These are phyloP conservation scores for Trichacis sp. DNA, from an alignment of 2,888 invertebrate species.

Conservation along the genomic window DNA sequence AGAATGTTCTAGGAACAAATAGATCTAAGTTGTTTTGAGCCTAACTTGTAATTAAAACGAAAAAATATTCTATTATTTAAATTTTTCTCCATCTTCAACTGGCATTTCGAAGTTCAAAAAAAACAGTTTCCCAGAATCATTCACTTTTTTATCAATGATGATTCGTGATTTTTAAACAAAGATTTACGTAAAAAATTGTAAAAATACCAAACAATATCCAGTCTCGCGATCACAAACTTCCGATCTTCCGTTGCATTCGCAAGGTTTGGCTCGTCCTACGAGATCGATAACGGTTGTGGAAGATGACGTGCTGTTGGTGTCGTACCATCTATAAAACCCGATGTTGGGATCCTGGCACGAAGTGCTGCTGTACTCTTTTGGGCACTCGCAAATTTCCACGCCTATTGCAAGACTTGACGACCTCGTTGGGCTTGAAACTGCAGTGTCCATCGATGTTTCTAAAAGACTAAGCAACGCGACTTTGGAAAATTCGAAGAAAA, in stretches of 20 bases:
- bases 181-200: too few relatives aligned
- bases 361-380: slow-evolving; percentile 82
- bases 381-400: slow-evolving; percentile 89
- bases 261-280: slow-evolving; percentile 83
- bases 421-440: slow-evolving; percentile 77
- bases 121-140: too few relatives aligned
- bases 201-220: slow-evolving; percentile 86
- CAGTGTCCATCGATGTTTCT: slow-evolving; percentile 87
- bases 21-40: too few relatives aligned
- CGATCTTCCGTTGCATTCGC: slow-evolving; percentile 86
- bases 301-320: slow-evolving; percentile 71
- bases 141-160: too few relatives aligned
- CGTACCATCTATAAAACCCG: slow-evolving; percentile 86
- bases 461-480: slow-evolving; percentile 74
- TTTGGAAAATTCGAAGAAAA: too few relatives aligned
- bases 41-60: too few relatives aligned
- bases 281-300: slow-evolving; percentile 83
- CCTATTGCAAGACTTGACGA: slow-evolving; percentile 80
- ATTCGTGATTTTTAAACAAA: too few relatives aligned
- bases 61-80: too few relatives aligned
- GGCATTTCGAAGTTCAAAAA: too few relatives aligned
- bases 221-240: slow-evolving; percentile 84
- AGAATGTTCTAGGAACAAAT: too few relatives aligned
- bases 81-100: too few relatives aligned
- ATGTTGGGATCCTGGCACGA: slow-evolving; percentile 91